Conservation (phyloP, 2,113 vertebrate species). For the Hepsetus odoe region DNA sequence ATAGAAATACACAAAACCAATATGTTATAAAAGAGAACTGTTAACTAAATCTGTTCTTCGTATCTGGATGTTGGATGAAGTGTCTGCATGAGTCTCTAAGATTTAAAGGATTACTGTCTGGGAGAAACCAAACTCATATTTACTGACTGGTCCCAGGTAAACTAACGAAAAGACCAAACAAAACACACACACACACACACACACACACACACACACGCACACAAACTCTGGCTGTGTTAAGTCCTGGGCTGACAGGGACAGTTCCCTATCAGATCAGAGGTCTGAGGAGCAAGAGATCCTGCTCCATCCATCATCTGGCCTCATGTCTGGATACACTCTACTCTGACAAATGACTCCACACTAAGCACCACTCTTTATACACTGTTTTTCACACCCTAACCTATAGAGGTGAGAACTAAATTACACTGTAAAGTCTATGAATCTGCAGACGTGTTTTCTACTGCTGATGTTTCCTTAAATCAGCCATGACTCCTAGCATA, state of each 20-base stretch:
- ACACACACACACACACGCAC: neutral
- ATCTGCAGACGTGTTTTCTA: neutral
- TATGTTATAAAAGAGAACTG: too few species aligned
- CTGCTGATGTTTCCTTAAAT: too few species aligned
- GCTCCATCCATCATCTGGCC: conserved; percentile 30
- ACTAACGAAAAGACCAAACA: too few species aligned
- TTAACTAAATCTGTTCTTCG: too few species aligned
- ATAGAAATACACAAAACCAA: too few species aligned
- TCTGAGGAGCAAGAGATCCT: neutral
- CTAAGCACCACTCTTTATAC: conserved; percentile 36
- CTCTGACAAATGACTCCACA: conserved; percentile 48
- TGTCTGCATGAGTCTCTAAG: too few species aligned
- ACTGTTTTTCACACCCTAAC: conserved; percentile 41
- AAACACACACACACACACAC: neutral
- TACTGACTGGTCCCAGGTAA: too few species aligned
- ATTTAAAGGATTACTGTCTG: too few species aligned
- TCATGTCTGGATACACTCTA: conserved; percentile 15
- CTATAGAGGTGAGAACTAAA: neutral
- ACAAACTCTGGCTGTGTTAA: neutral
- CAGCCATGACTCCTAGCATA: too few species aligned
- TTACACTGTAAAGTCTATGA: neutral
- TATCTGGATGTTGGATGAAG: too few species aligned
- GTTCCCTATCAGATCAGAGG: neutral
- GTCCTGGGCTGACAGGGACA: conserved; percentile 13
- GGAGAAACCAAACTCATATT: too few species aligned